These are phyloP conservation scores for Osmoderma eremita DNA, from an alignment of 2,888 invertebrate genomes.

Conservation along the genomic window DNA sequence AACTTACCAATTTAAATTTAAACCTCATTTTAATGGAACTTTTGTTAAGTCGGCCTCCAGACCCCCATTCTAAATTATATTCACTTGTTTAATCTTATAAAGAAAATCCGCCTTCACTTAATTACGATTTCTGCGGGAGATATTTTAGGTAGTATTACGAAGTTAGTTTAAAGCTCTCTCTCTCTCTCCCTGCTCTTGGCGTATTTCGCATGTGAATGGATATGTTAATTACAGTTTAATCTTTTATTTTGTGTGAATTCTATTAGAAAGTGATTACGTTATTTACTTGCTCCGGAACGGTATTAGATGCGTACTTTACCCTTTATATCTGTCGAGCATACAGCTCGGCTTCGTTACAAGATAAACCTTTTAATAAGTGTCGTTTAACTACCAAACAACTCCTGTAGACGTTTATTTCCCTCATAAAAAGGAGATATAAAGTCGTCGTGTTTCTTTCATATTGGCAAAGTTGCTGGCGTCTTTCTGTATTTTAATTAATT, in stretches of 20 bases:
- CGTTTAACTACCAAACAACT: slow-evolving; percentile 17
- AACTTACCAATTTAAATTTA: slow-evolving; percentile 48
- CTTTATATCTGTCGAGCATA: background rate
- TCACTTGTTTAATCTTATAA: slow-evolving; percentile 35
- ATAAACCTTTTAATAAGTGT: slow-evolving; percentile 28
- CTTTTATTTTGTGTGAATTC: slow-evolving; percentile 38
- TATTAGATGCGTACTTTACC: slow-evolving; percentile 11
- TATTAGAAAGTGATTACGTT: slow-evolving; percentile 35
- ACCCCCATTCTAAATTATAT: slow-evolving; percentile 22
- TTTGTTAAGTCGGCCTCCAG: slow-evolving; percentile 13
- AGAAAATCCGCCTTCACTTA: slow-evolving; percentile 28
- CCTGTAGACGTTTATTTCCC: slow-evolving; percentile 1
- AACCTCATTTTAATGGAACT: slow-evolving; percentile 40
- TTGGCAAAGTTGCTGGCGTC: background rate
- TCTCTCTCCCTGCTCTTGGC: no score
- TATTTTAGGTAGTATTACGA: slow-evolving; percentile 33
- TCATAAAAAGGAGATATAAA: slow-evolving; percentile 21
- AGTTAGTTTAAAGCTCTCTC: slow-evolving; percentile 17
- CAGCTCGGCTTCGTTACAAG: slow-evolving; percentile 11
- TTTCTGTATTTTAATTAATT: no score
- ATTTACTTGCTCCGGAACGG: slow-evolving; percentile 8
- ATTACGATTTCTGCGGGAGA: slow-evolving; percentile 31
- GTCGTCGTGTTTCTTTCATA: slow-evolving; percentile 15
- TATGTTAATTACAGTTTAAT: slow-evolving; percentile 37
- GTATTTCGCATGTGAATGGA: slow-evolving; percentile 33